These are phyloP conservation scores for Nomada hirtipes DNA, from an alignment of 2,888 invertebrate genomes.

Conservation along the genomic window DNA sequence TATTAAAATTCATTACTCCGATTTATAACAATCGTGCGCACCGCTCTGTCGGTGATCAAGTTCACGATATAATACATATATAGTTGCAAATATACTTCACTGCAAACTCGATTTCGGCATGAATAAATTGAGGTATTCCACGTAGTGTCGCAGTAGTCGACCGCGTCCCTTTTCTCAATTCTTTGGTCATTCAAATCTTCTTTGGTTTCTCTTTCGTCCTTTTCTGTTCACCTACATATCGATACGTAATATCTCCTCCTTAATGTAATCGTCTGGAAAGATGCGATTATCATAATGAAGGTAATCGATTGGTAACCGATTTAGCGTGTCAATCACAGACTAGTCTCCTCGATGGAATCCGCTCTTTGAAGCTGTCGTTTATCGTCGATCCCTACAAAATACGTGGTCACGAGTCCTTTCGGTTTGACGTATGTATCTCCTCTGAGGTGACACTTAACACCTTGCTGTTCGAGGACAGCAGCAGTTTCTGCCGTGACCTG, in stretches of 20 bases:
- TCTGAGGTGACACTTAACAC: conserved; percentile 89
- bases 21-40: conserved; percentile 10
- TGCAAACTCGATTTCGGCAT: conserved; percentile 27
- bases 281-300: neutral
- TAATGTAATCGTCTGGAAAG: conserved; percentile 14
- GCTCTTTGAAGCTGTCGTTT: conserved; percentile 78
- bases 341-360: conserved; percentile 77
- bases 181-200: conserved; percentile 67
- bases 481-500: conserved; percentile 91
- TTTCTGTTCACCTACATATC: conserved; percentile 7
- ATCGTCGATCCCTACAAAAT: conserved; percentile 89
- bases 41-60: conserved; percentile 11
- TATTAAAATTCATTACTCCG: conserved; percentile 37
- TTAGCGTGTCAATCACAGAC: conserved; percentile 70
- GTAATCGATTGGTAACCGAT: conserved; percentile 22
- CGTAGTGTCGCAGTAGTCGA: conserved; percentile 32
- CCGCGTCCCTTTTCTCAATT: conserved; percentile 35
- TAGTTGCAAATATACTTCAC: conserved; percentile 6
- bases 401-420: conserved; percentile 89
- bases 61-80: neutral
- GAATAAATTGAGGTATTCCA: conserved; percentile 62
- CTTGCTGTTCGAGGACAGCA: conserved; percentile 88
- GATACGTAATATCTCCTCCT: conserved; percentile 48
- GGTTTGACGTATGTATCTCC: conserved; percentile 91
- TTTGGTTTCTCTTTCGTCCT: conserved; percentile 65